phyloP scores from a whole-genome alignment of 2,113 vertebrate genomes.

The Rhadina sibilatrix region DNA sequence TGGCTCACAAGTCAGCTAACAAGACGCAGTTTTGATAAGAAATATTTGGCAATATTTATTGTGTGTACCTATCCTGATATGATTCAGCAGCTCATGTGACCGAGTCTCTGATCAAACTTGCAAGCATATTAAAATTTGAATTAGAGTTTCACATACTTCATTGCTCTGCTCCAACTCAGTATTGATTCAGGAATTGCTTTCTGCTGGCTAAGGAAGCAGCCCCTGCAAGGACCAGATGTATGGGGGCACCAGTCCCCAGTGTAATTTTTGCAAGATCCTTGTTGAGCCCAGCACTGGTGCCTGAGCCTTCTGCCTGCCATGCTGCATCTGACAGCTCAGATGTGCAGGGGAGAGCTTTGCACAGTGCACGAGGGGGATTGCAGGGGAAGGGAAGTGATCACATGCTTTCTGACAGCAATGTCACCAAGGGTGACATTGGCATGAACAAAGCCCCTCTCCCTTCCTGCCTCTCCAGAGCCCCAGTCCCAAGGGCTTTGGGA shows the following conservation, averaged over 20 bases:
- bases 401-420: rapidly evolving
- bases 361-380: rapidly evolving
- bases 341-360: neutral
- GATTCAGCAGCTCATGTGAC: neutral
- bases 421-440: neutral
- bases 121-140: neutral
- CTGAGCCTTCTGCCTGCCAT: neutral
- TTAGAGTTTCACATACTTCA: neutral
- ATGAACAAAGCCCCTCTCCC: neutral
- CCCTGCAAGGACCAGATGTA: rapidly evolving
- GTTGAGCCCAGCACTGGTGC: neutral
- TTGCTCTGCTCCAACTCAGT: neutral
- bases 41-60: neutral
- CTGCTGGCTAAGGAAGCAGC: neutral
- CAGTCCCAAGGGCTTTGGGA: neutral
- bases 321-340: neutral
- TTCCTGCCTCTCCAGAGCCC: neutral
- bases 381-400: rapidly evolving
- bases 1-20: neutral
- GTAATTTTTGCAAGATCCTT: neutral
- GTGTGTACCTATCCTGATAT: neutral
- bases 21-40: neutral
- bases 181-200: neutral
- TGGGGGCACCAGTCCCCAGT: rapidly evolving
- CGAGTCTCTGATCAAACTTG: neutral